These are phyloP conservation scores for Aradus depressus DNA, from an alignment of 2,888 invertebrate species.

Conservation along the genomic window DNA sequence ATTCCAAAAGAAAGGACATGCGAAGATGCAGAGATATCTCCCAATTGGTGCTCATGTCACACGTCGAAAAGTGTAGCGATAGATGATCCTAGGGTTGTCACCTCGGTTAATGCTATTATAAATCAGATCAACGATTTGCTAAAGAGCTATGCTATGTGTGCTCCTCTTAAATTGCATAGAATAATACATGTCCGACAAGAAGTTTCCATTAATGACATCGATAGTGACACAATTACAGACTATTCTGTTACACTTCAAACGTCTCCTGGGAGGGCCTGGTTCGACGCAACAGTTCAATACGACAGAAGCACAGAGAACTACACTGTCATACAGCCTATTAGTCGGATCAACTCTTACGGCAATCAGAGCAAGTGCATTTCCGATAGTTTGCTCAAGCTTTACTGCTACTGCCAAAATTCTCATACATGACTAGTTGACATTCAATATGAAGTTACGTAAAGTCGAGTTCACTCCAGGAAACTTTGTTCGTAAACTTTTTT, in stretches of 20 bases:
- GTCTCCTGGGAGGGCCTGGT: slow-evolving; percentile 55
- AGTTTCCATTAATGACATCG: slow-evolving; percentile 33
- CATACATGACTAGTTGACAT: too few relatives aligned
- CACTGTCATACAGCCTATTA: slow-evolving; percentile 56
- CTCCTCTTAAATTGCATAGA: slow-evolving; percentile 47
- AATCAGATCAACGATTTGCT: slow-evolving; percentile 53
- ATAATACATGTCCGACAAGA: slow-evolving; percentile 56
- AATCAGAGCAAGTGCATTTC: slow-evolving; percentile 65
- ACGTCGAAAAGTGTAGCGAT: slow-evolving; percentile 46
- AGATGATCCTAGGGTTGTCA: slow-evolving; percentile 43
- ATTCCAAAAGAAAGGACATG: slow-evolving; percentile 65
- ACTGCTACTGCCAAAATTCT: slow-evolving; percentile 73
- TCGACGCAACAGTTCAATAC: slow-evolving; percentile 64
- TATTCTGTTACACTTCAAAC: slow-evolving; percentile 53
- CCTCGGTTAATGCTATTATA: slow-evolving; percentile 51
- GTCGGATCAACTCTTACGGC: slow-evolving; percentile 69
- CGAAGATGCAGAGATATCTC: slow-evolving; percentile 59
- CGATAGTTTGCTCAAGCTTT: slow-evolving; percentile 61
- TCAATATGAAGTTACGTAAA: too few relatives aligned
- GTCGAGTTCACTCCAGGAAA: too few relatives aligned
- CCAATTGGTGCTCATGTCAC: slow-evolving; percentile 84
- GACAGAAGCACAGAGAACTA: too few relatives aligned
- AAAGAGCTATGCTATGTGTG: slow-evolving; percentile 51
- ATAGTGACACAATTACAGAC: slow-evolving; percentile 41
- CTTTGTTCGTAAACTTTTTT: too few relatives aligned